Evolutionary conservation across 2,888 invertebrate species (phyloP).

Genomic region (Noctua fimbriata): DNA sequence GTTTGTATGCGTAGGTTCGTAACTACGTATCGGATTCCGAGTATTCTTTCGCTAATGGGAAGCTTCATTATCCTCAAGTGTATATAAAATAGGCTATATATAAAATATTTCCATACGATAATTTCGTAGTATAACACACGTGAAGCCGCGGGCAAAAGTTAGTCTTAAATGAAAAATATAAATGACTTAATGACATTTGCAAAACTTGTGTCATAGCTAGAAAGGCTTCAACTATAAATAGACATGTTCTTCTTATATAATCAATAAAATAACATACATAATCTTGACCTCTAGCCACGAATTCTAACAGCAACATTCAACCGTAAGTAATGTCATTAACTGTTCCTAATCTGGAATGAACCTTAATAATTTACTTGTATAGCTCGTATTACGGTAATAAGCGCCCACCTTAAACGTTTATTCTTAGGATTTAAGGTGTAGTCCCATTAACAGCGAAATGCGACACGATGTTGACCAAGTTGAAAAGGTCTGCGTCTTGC

Average conservation of each 20-base stretch:
- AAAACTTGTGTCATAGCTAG: not conserved
- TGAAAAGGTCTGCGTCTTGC: not conserved
- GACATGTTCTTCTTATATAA: not conserved
- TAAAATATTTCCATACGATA: not conserved
- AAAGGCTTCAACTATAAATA: not conserved
- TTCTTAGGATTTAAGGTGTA: conserved; percentile 25
- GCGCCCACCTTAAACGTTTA: conserved; percentile 11
- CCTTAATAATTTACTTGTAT: conserved; percentile 41
- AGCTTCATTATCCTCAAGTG: too few relatives aligned
- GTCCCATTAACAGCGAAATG: not conserved
- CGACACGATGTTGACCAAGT: not conserved
- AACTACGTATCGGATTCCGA: not conserved
- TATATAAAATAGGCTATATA: too few relatives aligned
- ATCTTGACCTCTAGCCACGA: conserved; percentile 22
- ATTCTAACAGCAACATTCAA: conserved; percentile 15
- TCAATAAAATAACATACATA: conserved; percentile 4
- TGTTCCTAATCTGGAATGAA: conserved; percentile 28
- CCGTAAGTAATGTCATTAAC: conserved; percentile 28
- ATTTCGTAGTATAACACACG: not conserved
- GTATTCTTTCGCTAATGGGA: too few relatives aligned
- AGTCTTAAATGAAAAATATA: not conserved
- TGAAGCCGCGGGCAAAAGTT: too few relatives aligned
- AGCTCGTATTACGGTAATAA: conserved; percentile 27
- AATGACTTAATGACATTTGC: not conserved
- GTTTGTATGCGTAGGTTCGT: too few relatives aligned